Conservation (phyloP, 2,888 invertebrate species). For the Poecilus cupreus region DNA sequence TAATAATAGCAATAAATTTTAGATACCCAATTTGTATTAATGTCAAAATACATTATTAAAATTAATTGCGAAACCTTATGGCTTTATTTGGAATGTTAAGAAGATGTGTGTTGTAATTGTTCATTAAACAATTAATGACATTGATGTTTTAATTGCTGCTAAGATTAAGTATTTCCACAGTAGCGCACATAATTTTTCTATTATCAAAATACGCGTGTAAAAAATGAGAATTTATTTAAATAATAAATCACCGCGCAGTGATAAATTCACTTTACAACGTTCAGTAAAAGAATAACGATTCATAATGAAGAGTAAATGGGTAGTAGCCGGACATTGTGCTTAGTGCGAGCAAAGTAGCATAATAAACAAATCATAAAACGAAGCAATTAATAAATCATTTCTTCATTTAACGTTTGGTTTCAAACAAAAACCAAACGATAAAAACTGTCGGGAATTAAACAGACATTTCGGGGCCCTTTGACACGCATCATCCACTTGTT, state of each 20-base stretch:
- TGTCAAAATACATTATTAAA: no score
- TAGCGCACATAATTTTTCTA: not conserved
- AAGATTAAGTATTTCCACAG: not conserved
- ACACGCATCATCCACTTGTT: not conserved
- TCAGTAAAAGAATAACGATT: conserved; percentile 54
- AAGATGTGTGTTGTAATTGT: no score
- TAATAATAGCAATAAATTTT: no score
- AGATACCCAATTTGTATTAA: no score
- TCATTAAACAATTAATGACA: not conserved
- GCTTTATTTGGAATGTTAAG: no score
- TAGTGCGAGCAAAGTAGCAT: conserved; percentile 43
- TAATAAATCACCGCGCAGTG: conserved; percentile 53
- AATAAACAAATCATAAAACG: conserved; percentile 57
- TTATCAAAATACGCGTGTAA: not conserved
- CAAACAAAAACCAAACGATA: not conserved
- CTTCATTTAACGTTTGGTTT: conserved; percentile 28
- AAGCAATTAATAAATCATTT: conserved; percentile 57
- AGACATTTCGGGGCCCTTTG: not conserved
- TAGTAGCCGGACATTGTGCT: conserved; percentile 44
- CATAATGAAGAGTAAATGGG: conserved; percentile 49
- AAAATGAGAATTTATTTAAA: conserved; percentile 43
- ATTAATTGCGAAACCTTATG: no score
- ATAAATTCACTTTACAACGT: conserved; percentile 52
- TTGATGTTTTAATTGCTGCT: not conserved
- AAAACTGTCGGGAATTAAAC: not conserved